phyloP scores from a whole-genome alignment of 2,113 vertebrate species.

The Pandion haliaetus region DNA sequence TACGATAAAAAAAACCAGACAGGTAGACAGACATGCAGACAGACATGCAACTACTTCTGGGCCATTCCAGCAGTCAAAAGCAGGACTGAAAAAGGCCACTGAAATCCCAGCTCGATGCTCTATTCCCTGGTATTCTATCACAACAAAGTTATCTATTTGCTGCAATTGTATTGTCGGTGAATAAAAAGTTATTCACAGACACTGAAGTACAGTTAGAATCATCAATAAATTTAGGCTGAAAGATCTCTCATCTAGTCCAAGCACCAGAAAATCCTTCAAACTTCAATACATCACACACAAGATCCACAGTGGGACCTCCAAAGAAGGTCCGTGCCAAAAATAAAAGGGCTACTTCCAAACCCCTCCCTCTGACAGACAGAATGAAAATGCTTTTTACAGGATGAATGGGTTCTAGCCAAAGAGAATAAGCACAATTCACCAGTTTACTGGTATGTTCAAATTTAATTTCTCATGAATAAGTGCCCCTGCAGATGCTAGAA shows the following conservation, averaged over 20 bases:
- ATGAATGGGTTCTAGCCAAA: neutral
- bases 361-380: neutral
- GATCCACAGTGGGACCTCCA: neutral
- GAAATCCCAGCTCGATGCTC: neutral
- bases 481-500: neutral
- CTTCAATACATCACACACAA: too few species aligned
- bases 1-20: accelerated
- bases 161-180: neutral
- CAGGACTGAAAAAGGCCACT: neutral
- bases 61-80: neutral
- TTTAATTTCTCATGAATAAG: neutral
- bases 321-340: neutral
- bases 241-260: neutral
- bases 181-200: neutral
- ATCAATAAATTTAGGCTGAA: neutral
- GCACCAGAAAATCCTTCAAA: neutral
- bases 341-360: neutral
- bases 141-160: neutral
- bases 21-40: accelerated
- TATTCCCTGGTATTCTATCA: neutral
- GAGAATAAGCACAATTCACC: neutral
- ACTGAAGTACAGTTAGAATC: neutral
- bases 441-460: neutral
- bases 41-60: neutral
- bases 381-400: neutral